phyloP scores from a whole-genome alignment of 2,113 vertebrate genomes.

The Ictidomys tridecemlineatus region DNA sequence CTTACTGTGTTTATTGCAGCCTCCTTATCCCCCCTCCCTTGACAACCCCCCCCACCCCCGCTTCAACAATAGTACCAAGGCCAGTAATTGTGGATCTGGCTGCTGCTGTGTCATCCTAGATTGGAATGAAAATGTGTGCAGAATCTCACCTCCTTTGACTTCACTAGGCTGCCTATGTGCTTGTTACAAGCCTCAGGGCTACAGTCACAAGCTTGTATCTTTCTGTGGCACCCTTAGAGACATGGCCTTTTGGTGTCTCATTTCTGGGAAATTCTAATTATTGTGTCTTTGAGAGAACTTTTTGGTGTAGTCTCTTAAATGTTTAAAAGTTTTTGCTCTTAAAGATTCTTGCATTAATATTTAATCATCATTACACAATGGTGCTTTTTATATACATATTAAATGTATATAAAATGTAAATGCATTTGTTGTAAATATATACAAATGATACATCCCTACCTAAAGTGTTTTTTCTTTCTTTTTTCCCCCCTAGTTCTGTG shows the following conservation, averaged over 20 bases:
- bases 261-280: constrained; percentile 83
- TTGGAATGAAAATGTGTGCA: not conserved
- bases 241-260: constrained; percentile 86
- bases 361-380: constrained; percentile 63
- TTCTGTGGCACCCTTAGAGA: constrained; percentile 65
- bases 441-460: not conserved
- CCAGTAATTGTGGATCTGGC: rapidly evolving
- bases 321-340: constrained; percentile 41
- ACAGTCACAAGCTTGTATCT: rapidly evolving
- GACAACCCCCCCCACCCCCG: no score
- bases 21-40: not conserved
- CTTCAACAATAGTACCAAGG: not conserved
- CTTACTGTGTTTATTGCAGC: rapidly evolving
- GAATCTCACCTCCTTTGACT: not conserved
- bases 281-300: constrained; percentile 73
- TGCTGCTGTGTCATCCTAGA: not conserved
- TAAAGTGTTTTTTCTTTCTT: constrained; percentile 68
- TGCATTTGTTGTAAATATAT: not conserved
- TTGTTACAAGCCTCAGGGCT: not conserved
- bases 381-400: constrained; percentile 16
- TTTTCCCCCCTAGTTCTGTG: constrained; percentile 87
- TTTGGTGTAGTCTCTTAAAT: constrained; percentile 26
- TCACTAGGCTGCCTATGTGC: not conserved
- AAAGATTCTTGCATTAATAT: constrained; percentile 63
- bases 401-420: not conserved